phyloP scores from a whole-genome alignment of 2,888 invertebrate genomes.

The Nomada ruficornis region DNA sequence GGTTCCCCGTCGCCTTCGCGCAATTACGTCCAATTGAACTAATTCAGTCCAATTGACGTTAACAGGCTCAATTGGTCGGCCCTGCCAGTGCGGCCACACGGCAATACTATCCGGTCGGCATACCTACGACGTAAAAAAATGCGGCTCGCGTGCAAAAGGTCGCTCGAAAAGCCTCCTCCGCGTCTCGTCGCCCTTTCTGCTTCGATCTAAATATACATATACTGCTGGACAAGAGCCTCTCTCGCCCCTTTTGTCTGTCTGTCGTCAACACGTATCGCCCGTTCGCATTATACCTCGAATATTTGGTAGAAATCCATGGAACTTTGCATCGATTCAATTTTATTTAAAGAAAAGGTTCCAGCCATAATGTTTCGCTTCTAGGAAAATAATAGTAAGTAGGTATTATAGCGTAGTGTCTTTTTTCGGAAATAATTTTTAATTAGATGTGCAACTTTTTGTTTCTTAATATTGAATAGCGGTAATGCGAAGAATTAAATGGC shows the following conservation, averaged over 20 bases:
- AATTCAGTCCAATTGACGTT: constrained; percentile 84
- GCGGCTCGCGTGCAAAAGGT: constrained; percentile 46
- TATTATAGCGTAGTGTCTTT: too few relatives aligned
- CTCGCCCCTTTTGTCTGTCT: background rate
- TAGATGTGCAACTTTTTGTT: too few relatives aligned
- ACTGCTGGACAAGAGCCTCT: background rate
- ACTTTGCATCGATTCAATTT: too few relatives aligned
- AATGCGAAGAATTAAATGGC: too few relatives aligned
- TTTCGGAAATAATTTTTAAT: too few relatives aligned
- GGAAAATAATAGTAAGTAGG: too few relatives aligned
- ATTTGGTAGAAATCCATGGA: too few relatives aligned
- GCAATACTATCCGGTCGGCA: constrained; percentile 65
- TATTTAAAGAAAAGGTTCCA: too few relatives aligned
- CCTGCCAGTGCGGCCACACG: constrained; percentile 63
- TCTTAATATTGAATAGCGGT: too few relatives aligned
- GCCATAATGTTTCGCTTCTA: too few relatives aligned
- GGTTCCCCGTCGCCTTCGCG: constrained; percentile 83
- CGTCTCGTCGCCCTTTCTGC: constrained; percentile 2
- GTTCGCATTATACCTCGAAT: too few relatives aligned
- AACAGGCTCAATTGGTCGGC: constrained; percentile 82
- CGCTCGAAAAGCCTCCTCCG: constrained; percentile 15
- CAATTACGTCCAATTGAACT: constrained; percentile 83
- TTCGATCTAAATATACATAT: constrained; percentile 32
- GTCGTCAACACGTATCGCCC: too few relatives aligned
- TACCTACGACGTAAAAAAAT: constrained; percentile 69